phyloP scores from a whole-genome alignment of 2,888 invertebrate genomes.

The Ochropacha duplaris region DNA sequence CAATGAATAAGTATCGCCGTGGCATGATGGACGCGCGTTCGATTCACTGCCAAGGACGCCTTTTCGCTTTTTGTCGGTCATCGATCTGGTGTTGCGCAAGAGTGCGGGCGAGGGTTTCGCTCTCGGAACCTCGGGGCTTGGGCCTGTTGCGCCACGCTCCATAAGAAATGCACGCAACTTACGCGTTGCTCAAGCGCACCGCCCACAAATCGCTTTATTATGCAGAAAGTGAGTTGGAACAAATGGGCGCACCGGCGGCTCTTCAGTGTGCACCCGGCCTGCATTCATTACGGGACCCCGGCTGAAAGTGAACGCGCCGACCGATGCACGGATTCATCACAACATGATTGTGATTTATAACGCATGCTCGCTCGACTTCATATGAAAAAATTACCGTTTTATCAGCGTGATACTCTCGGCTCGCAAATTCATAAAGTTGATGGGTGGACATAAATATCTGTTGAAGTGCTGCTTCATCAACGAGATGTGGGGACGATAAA shows the following conservation, averaged over 20 bases:
- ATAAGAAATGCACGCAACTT: constrained; percentile 42
- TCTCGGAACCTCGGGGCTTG: constrained; percentile 46
- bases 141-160: constrained; percentile 41
- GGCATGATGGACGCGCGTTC: constrained; percentile 54
- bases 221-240: constrained; percentile 60
- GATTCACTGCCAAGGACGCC: constrained; percentile 72
- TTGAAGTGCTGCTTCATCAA: constrained; percentile 43
- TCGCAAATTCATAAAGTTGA: constrained; percentile 74
- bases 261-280: constrained; percentile 26
- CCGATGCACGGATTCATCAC: constrained; percentile 39
- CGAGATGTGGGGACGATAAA: constrained; percentile 36
- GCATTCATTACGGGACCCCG: constrained; percentile 38
- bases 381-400: constrained; percentile 64
- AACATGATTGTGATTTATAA: constrained; percentile 56
- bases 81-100: constrained; percentile 54
- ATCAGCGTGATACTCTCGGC: constrained; percentile 46
- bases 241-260: constrained; percentile 39
- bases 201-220: constrained; percentile 62
- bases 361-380: constrained; percentile 25
- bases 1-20: constrained; percentile 61
- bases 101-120: constrained; percentile 39
- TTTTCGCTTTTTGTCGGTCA: constrained; percentile 67
- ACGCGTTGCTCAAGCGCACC: constrained; percentile 46
- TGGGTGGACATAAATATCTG: constrained; percentile 56
- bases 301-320: constrained; percentile 43